phyloP scores from a whole-genome alignment of 2,888 invertebrate species.

The Lissocephala sabroskyi region DNA sequence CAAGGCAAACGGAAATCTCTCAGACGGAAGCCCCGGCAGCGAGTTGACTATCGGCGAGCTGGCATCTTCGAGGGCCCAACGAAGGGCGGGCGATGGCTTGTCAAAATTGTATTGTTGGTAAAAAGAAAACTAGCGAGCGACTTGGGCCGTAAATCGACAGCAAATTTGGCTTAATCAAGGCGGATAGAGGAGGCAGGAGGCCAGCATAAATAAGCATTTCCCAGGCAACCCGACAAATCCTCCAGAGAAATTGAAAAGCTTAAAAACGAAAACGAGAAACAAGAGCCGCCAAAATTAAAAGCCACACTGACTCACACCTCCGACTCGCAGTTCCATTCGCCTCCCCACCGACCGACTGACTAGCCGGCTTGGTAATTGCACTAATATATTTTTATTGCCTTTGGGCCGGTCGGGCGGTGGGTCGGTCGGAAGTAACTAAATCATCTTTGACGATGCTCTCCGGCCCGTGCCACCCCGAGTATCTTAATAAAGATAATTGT shows the following conservation, averaged over 20 bases:
- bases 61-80: no score
- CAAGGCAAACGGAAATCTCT: no score
- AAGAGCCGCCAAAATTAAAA: conserved; percentile 45
- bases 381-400: conserved; percentile 67
- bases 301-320: no score
- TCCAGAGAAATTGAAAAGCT: conserved; percentile 55
- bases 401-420: conserved; percentile 30
- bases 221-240: conserved; percentile 26
- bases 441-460: conserved; percentile 65
- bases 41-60: no score
- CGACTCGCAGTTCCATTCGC: no score
- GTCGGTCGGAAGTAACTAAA: conserved; percentile 63
- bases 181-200: conserved; percentile 24
- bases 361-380: conserved; percentile 65
- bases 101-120: conserved; percentile 25
- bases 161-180: conserved; percentile 57
- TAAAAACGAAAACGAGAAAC: conserved; percentile 63
- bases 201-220: conserved; percentile 40
- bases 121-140: conserved; percentile 11
- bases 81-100: neutral
- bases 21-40: no score
- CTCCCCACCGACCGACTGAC: neutral
- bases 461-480: no score
- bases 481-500: conserved; percentile 69
- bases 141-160: conserved; percentile 33